These are phyloP conservation scores for Diaperis boleti DNA, from an alignment of 2,888 invertebrate species.

Conservation along the genomic window DNA sequence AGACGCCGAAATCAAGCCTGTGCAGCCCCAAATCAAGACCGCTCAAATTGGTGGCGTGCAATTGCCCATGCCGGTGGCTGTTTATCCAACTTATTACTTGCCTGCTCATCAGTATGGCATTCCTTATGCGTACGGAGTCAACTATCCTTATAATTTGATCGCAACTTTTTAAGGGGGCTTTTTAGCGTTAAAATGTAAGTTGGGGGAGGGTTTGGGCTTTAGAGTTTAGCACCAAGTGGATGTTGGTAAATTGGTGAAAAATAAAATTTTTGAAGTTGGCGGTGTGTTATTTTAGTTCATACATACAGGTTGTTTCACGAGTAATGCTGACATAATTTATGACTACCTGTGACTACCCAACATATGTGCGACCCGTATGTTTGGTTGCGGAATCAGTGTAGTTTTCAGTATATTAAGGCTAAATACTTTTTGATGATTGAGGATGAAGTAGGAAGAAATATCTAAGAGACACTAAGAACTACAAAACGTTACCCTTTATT, in stretches of 20 bases:
- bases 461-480: too few species aligned
- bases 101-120: conserved; percentile 39
- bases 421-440: too few species aligned
- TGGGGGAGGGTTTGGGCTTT: conserved; percentile 7
- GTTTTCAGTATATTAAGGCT: too few species aligned
- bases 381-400: too few species aligned
- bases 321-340: too few species aligned
- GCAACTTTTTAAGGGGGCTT: conserved; percentile 11
- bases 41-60: conserved; percentile 17
- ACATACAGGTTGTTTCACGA: too few species aligned
- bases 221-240: conserved; percentile 17
- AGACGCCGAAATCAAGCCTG: conserved; percentile 21
- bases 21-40: conserved; percentile 22
- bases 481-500: too few species aligned
- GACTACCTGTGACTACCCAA: too few species aligned
- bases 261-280: conserved; percentile 19
- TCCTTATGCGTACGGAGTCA: conserved; percentile 39
- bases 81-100: conserved; percentile 31
- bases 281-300: conserved; percentile 11
- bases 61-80: conserved; percentile 18
- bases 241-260: conserved; percentile 34
- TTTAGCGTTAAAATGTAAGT: not conserved
- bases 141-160: conserved; percentile 42
- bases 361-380: too few species aligned
- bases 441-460: too few species aligned